Conservation (phyloP, 23 tunicate genomes). For the Trididemnum miniatum region DNA sequence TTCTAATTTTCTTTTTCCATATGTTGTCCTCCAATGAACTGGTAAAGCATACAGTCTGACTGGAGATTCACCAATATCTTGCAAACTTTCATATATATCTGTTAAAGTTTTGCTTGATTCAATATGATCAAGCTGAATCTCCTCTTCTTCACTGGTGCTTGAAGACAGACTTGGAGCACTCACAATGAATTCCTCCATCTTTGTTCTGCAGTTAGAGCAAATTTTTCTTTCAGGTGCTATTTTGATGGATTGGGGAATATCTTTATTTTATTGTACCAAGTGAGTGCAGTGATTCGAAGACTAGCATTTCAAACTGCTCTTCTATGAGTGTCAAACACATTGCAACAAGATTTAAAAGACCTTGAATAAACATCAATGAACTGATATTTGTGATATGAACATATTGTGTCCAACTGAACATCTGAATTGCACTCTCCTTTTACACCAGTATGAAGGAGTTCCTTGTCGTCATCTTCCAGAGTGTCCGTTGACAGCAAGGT, state of each 20-base stretch:
- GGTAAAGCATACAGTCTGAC: not conserved
- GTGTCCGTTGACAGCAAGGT: not conserved
- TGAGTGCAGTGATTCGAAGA: not conserved
- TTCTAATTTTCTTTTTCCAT: not conserved
- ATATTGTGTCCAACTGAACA: not conserved
- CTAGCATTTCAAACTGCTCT: not conserved
- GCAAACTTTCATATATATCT: not conserved
- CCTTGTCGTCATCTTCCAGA: not conserved
- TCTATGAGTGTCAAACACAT: not conserved
- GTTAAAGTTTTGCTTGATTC: not conserved
- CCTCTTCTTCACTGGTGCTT: not conserved
- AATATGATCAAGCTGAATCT: too few relatives aligned
- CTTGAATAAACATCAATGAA: not conserved
- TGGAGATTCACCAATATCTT: not conserved
- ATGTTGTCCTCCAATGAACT: not conserved
- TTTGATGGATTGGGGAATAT: not conserved
- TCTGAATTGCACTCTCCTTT: not conserved
- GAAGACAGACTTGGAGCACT: not conserved
- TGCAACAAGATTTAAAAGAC: not conserved
- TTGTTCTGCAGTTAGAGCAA: not conserved
- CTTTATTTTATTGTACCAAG: not conserved
- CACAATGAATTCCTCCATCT: not conserved
- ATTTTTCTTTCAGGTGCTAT: not conserved
- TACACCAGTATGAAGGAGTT: not conserved
- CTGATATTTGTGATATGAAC: not conserved